phyloP scores from a whole-genome alignment of 1,140 invertebrate species.

The Conus betulinus region DNA sequence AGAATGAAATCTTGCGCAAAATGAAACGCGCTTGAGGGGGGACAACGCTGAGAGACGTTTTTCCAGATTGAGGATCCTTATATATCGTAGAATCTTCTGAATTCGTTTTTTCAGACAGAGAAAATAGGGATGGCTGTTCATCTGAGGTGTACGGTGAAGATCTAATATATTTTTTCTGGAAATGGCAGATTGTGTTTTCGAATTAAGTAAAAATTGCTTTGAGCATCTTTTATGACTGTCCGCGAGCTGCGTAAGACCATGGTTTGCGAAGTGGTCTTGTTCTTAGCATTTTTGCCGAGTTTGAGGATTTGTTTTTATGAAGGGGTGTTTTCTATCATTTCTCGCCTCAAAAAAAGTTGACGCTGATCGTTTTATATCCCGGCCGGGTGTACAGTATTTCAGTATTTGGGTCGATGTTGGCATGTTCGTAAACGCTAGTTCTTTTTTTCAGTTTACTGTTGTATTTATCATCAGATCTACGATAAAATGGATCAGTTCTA shows the following conservation, averaged over 20 bases:
- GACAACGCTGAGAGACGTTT: neutral
- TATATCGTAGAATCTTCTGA: neutral
- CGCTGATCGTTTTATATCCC: too few species aligned
- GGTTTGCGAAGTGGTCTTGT: neutral
- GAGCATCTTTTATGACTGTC: neutral
- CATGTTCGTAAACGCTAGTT: too few species aligned
- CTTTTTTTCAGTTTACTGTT: neutral
- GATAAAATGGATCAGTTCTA: too few species aligned
- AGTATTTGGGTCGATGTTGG: too few species aligned
- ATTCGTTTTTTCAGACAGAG: neutral
- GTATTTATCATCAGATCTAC: too few species aligned
- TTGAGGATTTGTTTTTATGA: neutral
- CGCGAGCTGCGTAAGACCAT: neutral
- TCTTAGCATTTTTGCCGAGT: neutral
- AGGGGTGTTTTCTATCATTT: neutral
- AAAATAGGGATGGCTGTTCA: neutral
- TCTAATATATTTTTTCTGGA: too few species aligned
- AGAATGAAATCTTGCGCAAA: neutral
- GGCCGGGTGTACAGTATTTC: too few species aligned
- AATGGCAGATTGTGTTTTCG: neutral
- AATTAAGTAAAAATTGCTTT: neutral
- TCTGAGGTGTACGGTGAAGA: neutral
- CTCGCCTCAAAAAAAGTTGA: neutral
- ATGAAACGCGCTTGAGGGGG: neutral
- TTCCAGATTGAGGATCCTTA: neutral